Evolutionary conservation across 2,113 vertebrate species (phyloP).

Genomic region (Plecturocebus donacophilus): DNA sequence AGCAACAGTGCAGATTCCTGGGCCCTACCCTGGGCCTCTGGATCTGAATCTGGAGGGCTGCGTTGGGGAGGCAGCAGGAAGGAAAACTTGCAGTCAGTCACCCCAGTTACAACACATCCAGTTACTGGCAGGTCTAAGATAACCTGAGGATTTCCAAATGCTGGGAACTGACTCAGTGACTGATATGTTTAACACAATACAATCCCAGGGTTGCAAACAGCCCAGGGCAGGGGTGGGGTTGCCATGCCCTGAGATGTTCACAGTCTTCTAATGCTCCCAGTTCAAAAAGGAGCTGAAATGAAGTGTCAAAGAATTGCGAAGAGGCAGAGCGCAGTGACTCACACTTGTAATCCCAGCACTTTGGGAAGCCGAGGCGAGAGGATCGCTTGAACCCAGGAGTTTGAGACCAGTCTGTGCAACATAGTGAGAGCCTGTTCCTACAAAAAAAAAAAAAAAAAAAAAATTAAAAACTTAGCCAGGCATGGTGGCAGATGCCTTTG

Average conservation of each 20-base stretch:
- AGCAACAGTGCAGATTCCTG: neutral
- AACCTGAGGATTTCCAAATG: neutral
- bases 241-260: neutral
- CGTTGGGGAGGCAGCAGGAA: neutral
- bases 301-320: neutral
- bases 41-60: neutral
- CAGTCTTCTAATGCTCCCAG: neutral
- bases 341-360: neutral
- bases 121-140: conserved; percentile 10
- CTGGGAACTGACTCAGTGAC: neutral
- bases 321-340: neutral
- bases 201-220: neutral
- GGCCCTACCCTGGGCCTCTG: neutral
- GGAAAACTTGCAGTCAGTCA: neutral
- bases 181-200: neutral
- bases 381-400: neutral
- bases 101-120: neutral
- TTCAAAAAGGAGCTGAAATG: neutral
- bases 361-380: neutral
- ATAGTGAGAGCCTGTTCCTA: neutral
- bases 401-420: neutral
- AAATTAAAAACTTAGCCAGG: neutral
- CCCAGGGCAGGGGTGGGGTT: too few species aligned
- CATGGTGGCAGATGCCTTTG: neutral
- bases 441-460: neutral